phyloP scores from a whole-genome alignment of 1,140 invertebrate species.

The Sipha flava region DNA sequence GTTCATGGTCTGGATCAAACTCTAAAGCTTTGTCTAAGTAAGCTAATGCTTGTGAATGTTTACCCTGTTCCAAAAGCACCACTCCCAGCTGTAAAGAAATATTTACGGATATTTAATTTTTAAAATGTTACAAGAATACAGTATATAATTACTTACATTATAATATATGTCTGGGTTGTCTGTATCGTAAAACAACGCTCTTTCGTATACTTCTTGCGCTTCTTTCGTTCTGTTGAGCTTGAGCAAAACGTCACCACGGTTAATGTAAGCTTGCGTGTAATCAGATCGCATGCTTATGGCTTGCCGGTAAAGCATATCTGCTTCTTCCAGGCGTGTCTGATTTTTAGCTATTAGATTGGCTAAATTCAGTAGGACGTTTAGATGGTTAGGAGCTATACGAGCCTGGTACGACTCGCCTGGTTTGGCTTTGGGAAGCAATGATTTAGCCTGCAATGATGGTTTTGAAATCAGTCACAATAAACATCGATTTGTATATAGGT shows the following conservation, averaged over 20 bases:
- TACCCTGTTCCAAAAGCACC: conserved; percentile 84
- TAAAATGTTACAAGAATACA: neutral
- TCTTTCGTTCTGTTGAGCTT: conserved; percentile 91
- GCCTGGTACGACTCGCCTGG: conserved; percentile 90
- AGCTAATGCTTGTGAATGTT: conserved; percentile 77
- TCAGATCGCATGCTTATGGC: conserved; percentile 95
- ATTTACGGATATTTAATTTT: neutral
- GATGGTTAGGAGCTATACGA: conserved; percentile 87
- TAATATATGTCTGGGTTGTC: conserved; percentile 96
- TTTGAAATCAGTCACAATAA: neutral
- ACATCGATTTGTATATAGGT: neutral
- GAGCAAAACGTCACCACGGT: conserved; percentile 89
- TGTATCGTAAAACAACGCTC: conserved; percentile 84
- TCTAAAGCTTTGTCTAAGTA: conserved; percentile 89
- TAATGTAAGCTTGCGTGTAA: conserved; percentile 95
- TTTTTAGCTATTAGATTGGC: conserved; percentile 93
- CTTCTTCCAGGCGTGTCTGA: conserved; percentile 81
- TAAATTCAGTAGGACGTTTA: conserved; percentile 92
- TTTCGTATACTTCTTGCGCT: conserved; percentile 89
- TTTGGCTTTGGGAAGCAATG: conserved; percentile 78
- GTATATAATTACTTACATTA: conserved; percentile 60
- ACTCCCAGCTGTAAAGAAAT: conserved; percentile 70
- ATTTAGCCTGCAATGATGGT: conserved; percentile 58
- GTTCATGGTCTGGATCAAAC: conserved; percentile 88
- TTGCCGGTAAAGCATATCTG: conserved; percentile 83